Evolutionary conservation across 2,888 invertebrate genomes (phyloP).

Genomic region (Trypoxylon attenuatum): DNA sequence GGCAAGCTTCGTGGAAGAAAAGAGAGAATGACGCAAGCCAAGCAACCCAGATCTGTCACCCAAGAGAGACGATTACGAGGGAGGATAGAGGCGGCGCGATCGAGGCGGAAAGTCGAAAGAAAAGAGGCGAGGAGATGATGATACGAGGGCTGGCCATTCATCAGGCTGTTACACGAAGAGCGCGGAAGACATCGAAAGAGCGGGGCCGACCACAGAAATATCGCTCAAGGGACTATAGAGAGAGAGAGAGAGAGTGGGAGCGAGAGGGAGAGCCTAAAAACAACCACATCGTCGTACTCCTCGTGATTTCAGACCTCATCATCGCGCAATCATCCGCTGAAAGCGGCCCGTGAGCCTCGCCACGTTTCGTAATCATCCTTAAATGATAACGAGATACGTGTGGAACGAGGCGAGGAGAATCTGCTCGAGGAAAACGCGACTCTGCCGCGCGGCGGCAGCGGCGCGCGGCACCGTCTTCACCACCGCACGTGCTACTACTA

Average conservation of each 20-base stretch:
- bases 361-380: slow-evolving; percentile 61
- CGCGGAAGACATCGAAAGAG: slow-evolving; percentile 28
- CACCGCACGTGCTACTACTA: slow-evolving; percentile 24
- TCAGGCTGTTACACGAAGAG: slow-evolving; percentile 49
- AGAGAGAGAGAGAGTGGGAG: slow-evolving; percentile 5
- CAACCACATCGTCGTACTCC: slow-evolving; percentile 38
- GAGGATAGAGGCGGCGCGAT: slow-evolving; percentile 53
- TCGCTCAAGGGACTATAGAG: slow-evolving; percentile 26
- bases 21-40: slow-evolving; percentile 46
- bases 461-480: too few relatives aligned
- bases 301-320: slow-evolving; percentile 63
- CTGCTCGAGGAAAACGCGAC: slow-evolving; percentile 27
- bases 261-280: slow-evolving; percentile 13
- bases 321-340: slow-evolving; percentile 61
- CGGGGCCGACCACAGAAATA: slow-evolving; percentile 22
- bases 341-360: slow-evolving; percentile 48
- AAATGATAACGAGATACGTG: slow-evolving; percentile 65
- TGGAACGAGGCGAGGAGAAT: slow-evolving; percentile 36
- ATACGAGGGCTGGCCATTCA: slow-evolving; percentile 55
- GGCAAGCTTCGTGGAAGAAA: slow-evolving; percentile 20
- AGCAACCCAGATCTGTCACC: slow-evolving; percentile 70
- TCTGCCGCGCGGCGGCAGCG: slow-evolving; percentile 23
- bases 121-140: slow-evolving; percentile 20
- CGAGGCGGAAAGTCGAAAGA: neutral
- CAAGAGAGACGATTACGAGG: slow-evolving; percentile 48